Evolutionary conservation across 2,888 invertebrate species (phyloP), one percentile per base, ranked within the genome.

Genomic region (Chloroclystis v-ata): DNA sequence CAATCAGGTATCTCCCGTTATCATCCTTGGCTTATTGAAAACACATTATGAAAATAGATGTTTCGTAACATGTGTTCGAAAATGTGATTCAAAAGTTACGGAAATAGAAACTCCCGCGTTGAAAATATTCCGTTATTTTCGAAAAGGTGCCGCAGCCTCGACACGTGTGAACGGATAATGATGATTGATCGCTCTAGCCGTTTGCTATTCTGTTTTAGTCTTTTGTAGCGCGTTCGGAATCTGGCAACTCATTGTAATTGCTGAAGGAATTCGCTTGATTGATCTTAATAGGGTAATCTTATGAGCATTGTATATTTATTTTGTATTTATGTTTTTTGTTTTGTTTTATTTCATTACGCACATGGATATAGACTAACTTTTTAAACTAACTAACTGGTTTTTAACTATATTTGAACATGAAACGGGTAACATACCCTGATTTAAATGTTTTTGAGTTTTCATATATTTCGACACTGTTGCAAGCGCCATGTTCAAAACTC

Each of bases 81-180:
- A 47, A 53, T 41, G 50, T 47, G 47, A 35, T 47, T 44, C 47
- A 40, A 40, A 54, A 46, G 26, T 60, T 61, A 75, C 82, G 48
- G 64, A 85, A 85, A 85, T 85, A 85, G 66, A 69, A 63, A 73
- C 72, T 70, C 69, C 63, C 67, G 69, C 72, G 65, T 73, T 77
- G 79, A 83, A 83, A 84, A 83, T 82, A 82, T 78, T 77, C 69
- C 62, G 63, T 73, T 78, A 74, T 76, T 67, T 74, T 66, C 55
- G 66, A 68, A 66, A 75, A 75, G 68, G 72, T 76, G 74, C 73
- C 71, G 64, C 65, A 67, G 62, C 63, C 63, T 61, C 65, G 66
- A 60, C 63, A 62, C 57, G 67, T 67, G 67, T 60, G 61, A 59
- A 60, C 56, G 57, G 57, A 56, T 61, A 53, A 56, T 49, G 66